These are phyloP conservation scores for Antigone vipio DNA, from an alignment of 2,113 vertebrate genomes.

Conservation along the genomic window DNA sequence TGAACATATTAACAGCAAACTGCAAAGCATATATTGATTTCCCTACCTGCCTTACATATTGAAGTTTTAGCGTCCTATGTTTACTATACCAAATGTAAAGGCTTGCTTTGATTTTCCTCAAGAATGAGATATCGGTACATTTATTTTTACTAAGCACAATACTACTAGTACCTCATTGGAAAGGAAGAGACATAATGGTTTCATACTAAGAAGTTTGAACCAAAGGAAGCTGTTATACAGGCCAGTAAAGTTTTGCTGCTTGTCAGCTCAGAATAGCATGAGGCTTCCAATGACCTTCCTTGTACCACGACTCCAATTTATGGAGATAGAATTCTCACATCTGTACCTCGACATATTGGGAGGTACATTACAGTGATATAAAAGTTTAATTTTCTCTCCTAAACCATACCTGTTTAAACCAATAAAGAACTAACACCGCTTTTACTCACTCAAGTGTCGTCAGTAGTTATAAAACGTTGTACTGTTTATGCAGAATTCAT, in stretches of 20 bases:
- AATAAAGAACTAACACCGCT: conserved; percentile 36
- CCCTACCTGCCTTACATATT: background rate
- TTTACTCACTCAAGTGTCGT: conserved; percentile 49
- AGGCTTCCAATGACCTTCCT: conserved; percentile 36
- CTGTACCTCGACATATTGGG: conserved; percentile 55
- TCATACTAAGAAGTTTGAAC: background rate
- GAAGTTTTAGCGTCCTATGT: background rate
- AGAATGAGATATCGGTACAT: background rate
- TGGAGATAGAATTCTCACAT: conserved; percentile 35
- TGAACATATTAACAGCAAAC: background rate
- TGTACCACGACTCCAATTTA: conserved; percentile 41
- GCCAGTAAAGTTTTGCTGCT: background rate
- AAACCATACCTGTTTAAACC: conserved; percentile 57
- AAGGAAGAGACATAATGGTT: background rate
- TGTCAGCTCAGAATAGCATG: background rate
- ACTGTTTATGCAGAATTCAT: conserved; percentile 72
- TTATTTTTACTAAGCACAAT: background rate
- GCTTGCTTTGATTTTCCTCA: background rate
- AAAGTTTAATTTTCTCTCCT: conserved; percentile 60
- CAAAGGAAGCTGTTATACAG: background rate
- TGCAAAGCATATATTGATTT: background rate
- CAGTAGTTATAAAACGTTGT: conserved; percentile 54
- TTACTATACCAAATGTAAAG: background rate
- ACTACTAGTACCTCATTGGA: background rate
- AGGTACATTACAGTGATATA: conserved; percentile 47